A percentile compares a stretch with the other conserved stretches of the same genome.
These are phyloP conservation scores for Sternotherus odoratus DNA, from an alignment of 2,797 vertebrate species.

Conservation along the genomic window DNA sequence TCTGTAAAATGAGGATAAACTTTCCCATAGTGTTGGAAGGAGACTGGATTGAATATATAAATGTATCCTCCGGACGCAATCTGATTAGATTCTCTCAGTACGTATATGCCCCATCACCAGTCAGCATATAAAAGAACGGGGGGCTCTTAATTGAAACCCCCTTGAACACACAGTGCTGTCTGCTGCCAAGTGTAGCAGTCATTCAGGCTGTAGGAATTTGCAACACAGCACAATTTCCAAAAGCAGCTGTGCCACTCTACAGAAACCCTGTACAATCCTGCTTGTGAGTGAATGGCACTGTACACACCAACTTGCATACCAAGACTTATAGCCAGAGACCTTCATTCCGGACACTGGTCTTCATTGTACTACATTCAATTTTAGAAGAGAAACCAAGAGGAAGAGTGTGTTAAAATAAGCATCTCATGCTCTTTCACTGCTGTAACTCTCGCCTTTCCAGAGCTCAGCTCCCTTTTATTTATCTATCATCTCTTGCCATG, in stretches of 20 bases:
- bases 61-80: neutral
- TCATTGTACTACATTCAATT: neutral
- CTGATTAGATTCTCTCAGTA: neutral
- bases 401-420: neutral
- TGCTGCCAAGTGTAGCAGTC: neutral
- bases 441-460: neutral
- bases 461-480: neutral
- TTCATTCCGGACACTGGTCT: neutral
- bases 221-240: neutral
- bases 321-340: neutral
- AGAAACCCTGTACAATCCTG: rapidly evolving
- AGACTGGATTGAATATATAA: neutral
- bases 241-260: neutral
- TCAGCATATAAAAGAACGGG: neutral
- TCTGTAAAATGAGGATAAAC: constrained; percentile 4
- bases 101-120: neutral
- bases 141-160: neutral
- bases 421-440: neutral
- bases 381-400: neutral
- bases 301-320: rapidly evolving
- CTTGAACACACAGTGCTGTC: neutral
- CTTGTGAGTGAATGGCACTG: neutral
- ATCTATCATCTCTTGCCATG: neutral
- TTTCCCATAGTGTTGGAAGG: neutral
- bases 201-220: neutral